phyloP scores from a whole-genome alignment of 2,888 invertebrate species.

The Diloba caeruleocephala region DNA sequence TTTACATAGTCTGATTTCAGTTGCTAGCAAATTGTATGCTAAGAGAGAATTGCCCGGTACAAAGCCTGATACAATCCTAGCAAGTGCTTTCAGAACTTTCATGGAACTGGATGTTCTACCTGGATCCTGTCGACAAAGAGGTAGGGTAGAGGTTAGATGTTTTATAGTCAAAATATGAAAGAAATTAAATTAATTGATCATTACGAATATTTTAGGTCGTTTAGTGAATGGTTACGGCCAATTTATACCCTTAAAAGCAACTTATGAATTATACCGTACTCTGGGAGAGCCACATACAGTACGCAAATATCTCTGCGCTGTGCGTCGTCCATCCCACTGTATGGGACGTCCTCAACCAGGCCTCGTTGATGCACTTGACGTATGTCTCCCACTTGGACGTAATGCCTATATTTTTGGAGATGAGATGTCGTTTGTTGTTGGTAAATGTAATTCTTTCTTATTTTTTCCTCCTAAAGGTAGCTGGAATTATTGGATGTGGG shows the following conservation, averaged over 20 bases:
- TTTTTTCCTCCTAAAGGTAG: no score
- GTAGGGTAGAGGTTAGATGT: slow-evolving; percentile 57
- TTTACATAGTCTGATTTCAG: slow-evolving; percentile 86
- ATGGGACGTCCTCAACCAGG: slow-evolving; percentile 54
- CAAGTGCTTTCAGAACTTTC: slow-evolving; percentile 86
- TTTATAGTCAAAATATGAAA: background rate
- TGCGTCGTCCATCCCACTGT: slow-evolving; percentile 67
- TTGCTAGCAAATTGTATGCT: slow-evolving; percentile 83
- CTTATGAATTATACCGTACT: slow-evolving; percentile 79
- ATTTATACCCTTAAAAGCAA: slow-evolving; percentile 78
- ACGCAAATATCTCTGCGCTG: slow-evolving; percentile 73
- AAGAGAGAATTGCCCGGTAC: slow-evolving; percentile 69
- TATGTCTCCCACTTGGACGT: slow-evolving; percentile 64
- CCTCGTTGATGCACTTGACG: slow-evolving; percentile 61
- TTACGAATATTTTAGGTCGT: slow-evolving; percentile 61
- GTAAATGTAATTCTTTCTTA: no score
- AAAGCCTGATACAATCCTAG: slow-evolving; percentile 82
- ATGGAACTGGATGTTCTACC: slow-evolving; percentile 84
- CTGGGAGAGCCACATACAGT: slow-evolving; percentile 85
- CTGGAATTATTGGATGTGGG: no score
- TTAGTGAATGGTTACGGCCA: slow-evolving; percentile 72
- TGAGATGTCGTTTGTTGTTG: slow-evolving; percentile 70
- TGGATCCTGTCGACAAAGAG: slow-evolving; percentile 74
- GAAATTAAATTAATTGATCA: no score
- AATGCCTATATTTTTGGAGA: slow-evolving; percentile 77